A percentile compares a stretch with the other conserved stretches of the same genome.
These are phyloP conservation scores for Hirudo medicinalis DNA, from an alignment of 1,140 invertebrate genomes.

Conservation along the genomic window DNA sequence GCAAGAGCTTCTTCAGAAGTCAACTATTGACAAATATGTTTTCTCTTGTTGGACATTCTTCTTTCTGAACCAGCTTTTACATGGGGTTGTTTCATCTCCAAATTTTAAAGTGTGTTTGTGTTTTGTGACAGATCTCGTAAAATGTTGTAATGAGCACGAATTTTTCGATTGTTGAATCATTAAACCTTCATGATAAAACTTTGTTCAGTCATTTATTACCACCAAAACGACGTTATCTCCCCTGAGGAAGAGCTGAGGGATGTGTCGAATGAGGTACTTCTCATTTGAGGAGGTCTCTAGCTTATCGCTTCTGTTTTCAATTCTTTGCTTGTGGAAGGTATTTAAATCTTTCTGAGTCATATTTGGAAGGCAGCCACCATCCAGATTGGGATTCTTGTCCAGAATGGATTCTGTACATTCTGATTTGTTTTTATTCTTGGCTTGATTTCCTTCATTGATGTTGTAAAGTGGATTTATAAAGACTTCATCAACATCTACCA, in stretches of 20 bases:
- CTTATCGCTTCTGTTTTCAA: neutral
- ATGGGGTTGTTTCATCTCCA: too few species aligned
- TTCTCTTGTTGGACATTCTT: too few species aligned
- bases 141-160: too few species aligned
- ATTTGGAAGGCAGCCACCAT: neutral
- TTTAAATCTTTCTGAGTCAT: conserved; percentile 19
- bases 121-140: too few species aligned
- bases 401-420: neutral
- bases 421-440: conserved; percentile 14
- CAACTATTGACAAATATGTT: conserved; percentile 3
- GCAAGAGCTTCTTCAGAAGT: conserved; percentile 14
- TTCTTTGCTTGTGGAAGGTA: too few species aligned
- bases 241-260: conserved; percentile 65
- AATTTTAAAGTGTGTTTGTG: too few species aligned
- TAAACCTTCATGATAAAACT: too few species aligned
- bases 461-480: conserved; percentile 39
- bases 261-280: conserved; percentile 48
- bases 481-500: conserved; percentile 70
- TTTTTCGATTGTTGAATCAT: too few species aligned
- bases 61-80: too few species aligned
- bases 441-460: neutral
- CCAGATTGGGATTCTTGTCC: too few species aligned
- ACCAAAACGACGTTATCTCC: conserved; percentile 63
- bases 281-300: neutral
- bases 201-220: conserved; percentile 9